Base-by-base conservation (phyloP, 2,797 vertebrate species). In the Notoglanidium macrostoma region DNA sequence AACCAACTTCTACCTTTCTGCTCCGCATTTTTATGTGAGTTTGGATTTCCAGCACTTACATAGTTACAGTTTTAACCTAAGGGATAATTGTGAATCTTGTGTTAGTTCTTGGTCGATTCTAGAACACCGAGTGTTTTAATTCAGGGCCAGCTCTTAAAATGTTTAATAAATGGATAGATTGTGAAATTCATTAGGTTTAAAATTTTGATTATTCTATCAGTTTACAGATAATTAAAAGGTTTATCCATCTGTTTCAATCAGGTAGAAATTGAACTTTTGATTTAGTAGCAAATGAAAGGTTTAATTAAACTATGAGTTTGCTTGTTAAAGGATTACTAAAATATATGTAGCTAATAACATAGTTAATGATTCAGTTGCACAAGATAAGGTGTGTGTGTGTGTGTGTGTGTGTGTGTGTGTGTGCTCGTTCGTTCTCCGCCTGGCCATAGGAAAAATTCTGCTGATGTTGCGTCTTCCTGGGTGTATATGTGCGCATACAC, bases 401-500 rank as follows among this genome's bases (percentile, higher is more conserved):
- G 46, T 49, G 73, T n/a, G 46, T 29, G 46, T 17, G 14, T 29
- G 46, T 51, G 73, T 29, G 26, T 29, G 46, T n/a, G 2, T 10
- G 8, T 21, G 19, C 0, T 55, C 26, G 17, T 19, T n/a, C n/a
- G n/a, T n/a, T n/a, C n/a, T 57, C 72, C 12, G 5, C 40, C 11
- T n/a, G 23, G 44, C n/a, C 19, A 12, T 29, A 35, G 35, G 29
- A 77, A 61, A 61, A 44, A 40, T 44, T 61, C 55, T 0, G 78
- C 78, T 80, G 78, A 80, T 61, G 32, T 57, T 23, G 57, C 23
- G 35, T 80, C 78, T 80, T 80, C 78, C 23, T 80, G 2, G 78
- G 35, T 44, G 35, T 44, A 29, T 78, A 77, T 8, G 2, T 26
- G 10, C 49, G 6, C 26, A 86, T 68, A n/a, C 44, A 74, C 40